phyloP scores from a whole-genome alignment of 1,140 invertebrate genomes.

The Drosophila prosaltans region DNA sequence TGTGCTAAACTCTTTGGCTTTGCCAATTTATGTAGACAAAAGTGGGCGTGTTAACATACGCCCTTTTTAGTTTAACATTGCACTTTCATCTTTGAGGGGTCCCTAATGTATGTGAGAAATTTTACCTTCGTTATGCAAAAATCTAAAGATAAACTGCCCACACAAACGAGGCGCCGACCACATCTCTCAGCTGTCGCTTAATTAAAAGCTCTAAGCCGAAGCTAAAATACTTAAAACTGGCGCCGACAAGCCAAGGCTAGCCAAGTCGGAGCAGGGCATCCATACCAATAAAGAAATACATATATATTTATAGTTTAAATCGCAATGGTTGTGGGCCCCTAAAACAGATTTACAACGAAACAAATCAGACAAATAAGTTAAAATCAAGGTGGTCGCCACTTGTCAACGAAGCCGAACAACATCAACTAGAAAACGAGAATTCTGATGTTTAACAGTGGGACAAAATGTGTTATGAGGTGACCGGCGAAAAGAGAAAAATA shows the following conservation, averaged over 20 bases:
- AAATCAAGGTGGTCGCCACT: conserved; percentile 68
- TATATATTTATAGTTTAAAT: conserved; percentile 11
- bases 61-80: conserved; percentile 1
- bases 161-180: conserved; percentile 5
- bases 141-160: conserved; percentile 5
- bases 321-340: conserved; percentile 33
- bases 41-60: conserved; percentile 30
- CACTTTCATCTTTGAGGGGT: conserved; percentile 32
- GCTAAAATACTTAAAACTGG: conserved; percentile 35
- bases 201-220: conserved; percentile 44
- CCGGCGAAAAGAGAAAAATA: too few relatives aligned
- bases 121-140: conserved; percentile 44
- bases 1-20: neutral
- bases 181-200: conserved; percentile 30
- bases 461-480: neutral
- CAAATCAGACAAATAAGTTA: conserved; percentile 62
- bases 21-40: neutral
- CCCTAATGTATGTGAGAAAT: conserved; percentile 56
- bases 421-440: conserved; percentile 19
- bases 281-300: conserved; percentile 45
- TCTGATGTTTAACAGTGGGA: conserved; percentile 47
- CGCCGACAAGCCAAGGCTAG: conserved; percentile 14
- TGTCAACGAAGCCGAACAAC: conserved; percentile 43
- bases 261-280: conserved; percentile 14
- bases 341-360: conserved; percentile 63